Evolutionary conservation across 2,797 vertebrate genomes (phyloP), one percentile per base, ranked within the genome.

Genomic region (Silurus lanzhouensis): DNA sequence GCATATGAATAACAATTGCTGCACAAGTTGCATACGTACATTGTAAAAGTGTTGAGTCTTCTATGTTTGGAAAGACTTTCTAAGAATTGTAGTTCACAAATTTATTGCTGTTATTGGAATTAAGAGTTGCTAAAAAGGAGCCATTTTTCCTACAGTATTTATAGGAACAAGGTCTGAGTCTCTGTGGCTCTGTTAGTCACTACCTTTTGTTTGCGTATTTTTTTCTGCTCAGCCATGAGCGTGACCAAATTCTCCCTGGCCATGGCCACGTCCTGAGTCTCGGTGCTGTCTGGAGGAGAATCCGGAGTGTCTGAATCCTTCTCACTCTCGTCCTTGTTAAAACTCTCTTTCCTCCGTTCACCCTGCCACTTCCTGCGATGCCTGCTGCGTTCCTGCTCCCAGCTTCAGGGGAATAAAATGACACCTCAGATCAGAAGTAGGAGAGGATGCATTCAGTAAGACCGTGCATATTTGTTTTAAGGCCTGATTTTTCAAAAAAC

Each of bases 271-370:
- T 96, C 94, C 0, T 91, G 94, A 0, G 94, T 95, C 92, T 97
- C 96, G 0, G 92, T 91, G 89, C 90, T 89, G 84, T 97, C 96
- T 0, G 95, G 95, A 19, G 92, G 94, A 78, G 96, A 96, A 20
- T 97, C 96, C 0, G 96, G 93, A 0, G 93, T 94, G 91, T 97
- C 96, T 0, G 93, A 96, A 88, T 97, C 96, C 92, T 96, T 97
- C 91, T 97, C 95, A 0, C 95, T 96, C 78, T 96, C 96, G 0
- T 97, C 95, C 83, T 96, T 97, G 84, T 91, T 91, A 52, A 92
- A 90, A 1, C 91, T 95, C 89, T 98, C 96, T 88, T 96, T 97
- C 83, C 90, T 93, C 68, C 91, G 92, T 83, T 97, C 96, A 0
- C 95, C 93, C 4, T 90, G 93, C 96, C 96, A 95, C 77, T 95